Base-by-base conservation (phyloP, 1,140 invertebrate species). In the Meloidogyne hapla region DNA sequence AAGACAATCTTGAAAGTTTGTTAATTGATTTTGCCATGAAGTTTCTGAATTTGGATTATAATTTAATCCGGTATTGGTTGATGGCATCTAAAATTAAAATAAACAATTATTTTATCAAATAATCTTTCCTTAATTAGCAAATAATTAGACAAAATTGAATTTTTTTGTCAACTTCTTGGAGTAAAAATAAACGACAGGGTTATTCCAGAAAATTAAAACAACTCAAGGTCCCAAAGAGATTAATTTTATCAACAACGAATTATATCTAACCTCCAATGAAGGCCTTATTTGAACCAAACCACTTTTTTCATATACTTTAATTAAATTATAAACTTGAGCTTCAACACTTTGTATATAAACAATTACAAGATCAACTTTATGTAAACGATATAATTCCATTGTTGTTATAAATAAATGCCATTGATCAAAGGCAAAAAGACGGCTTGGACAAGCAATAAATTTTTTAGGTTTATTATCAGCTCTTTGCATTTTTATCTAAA, bases 341-440 rank as follows among this genome's bases (percentile, higher is more conserved):
- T 80, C 61, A 5, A 75, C 62, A 42, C 78, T 79, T 28, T 62
- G 40, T n/a, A 79, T 64, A 15, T 80, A 76, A 26, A 79, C 69
- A 9, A 79, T 72, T 25, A 79, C 65, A 9, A 79, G 33, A 72
- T 79, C 79, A 21, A 79, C 79, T 15, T 42, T 21, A 33, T 82
- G 68, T 21, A 56, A 42, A 13, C 56, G 33, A 73, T 82, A 80
- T n/a, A 81, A 23, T 66, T 80, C 79, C 77, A 80, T 79, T n/a
- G 79, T 65, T 18, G 67, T 71, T 25, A 80, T 23, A 23, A 79
- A 33, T 23, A 82, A 28, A 28, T 76, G 80, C 79, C 79, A 80
- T 28, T 76, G 65, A 42, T 80, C 79, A 64, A 77, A 80, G 25
- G 62, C 40, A 62, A 82, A 81, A n/a, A 81, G 33, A 38, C 75